Base-by-base conservation (phyloP, 1,140 invertebrate genomes). In the Oncopodura yosiiana region DNA sequence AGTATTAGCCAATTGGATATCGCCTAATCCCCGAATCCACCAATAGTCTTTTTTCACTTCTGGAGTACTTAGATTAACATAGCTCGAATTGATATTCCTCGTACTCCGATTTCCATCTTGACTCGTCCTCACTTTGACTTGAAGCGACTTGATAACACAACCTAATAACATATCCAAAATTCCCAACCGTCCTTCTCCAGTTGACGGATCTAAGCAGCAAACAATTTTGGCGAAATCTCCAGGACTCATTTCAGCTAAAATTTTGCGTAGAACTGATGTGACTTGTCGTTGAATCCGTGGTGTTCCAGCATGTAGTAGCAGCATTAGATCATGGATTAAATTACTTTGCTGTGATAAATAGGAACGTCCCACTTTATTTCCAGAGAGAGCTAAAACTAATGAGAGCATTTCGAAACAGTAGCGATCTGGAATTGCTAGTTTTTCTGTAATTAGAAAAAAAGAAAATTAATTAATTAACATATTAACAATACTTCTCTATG, bases 351-450 rank as follows among this genome's bases (percentile, higher is more conserved):
- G 87, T 0, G 91, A 87, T 3, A 97, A 72, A 71, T 95, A 94
- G 9, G 81, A 80, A 27, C 91, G 75, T 0, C 93, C 93, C 0
- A 94, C 89, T 1, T 81, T 77, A 58, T 90, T 94, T 3, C 93
- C 93, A 61, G 88, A 94, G n/a, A 96, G 70, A 0, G 94, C 92
- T 56, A 94, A 69, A 16, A 80, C 92, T 81, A 96, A 87, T 1
- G 89, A 94, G 6, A 97, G 72, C 87, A 97, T 92, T 74, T 97
- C 92, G 70, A 97, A 97, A 73, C 92, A 96, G 68, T 95, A 96
- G 8, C 88, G 90, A 73, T 96, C 93, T 2, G 82, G 72, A 14
- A 71, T 67, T 59, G 69, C 73, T 50, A 65, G 67, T 48, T 71
- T 63, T 49, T 68, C 66, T 61, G 29, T 21, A 56, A 48, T 18